These are phyloP conservation scores for Apostichopus californicus DNA, from an alignment of 35 echinoderm and acorn worm species.

Conservation along the genomic window DNA sequence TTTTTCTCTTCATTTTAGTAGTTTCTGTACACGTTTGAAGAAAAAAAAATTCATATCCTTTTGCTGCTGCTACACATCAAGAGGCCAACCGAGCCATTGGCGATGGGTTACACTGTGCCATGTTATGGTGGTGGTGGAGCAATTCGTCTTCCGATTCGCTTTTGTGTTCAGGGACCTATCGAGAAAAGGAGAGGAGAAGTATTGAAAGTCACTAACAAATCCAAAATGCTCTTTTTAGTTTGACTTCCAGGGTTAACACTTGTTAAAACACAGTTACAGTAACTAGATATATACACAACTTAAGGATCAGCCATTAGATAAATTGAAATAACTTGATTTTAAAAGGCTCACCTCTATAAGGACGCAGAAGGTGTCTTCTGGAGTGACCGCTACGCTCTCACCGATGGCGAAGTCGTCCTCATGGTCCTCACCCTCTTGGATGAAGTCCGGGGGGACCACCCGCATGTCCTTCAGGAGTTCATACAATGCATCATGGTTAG, in stretches of 20 bases:
- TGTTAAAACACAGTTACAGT: too few relatives aligned
- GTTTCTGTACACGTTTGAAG: conserved; percentile 13
- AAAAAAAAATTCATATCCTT: background rate
- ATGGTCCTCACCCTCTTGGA: background rate
- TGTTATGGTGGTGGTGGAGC: conserved; percentile 22
- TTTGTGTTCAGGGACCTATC: conserved; percentile 8
- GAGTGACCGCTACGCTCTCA: conserved; percentile 13
- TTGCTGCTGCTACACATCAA: background rate
- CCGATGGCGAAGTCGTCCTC: background rate
- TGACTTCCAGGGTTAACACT: too few relatives aligned
- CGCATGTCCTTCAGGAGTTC: conserved; percentile 42
- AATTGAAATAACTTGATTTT: too few relatives aligned
- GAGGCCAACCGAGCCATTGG: background rate
- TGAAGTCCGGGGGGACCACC: background rate
- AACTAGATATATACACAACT: too few relatives aligned
- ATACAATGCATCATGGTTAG: conserved; percentile 14
- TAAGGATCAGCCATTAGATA: too few relatives aligned
- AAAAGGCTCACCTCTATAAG: background rate
- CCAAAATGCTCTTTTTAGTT: background rate
- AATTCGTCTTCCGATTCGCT: background rate
- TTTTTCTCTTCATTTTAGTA: conserved; percentile 13
- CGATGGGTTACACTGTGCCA: conserved; percentile 12
- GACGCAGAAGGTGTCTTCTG: conserved; percentile 5
- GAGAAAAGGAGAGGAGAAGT: background rate
- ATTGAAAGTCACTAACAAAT: background rate